These are phyloP conservation scores for Perca schrenkii DNA, from an alignment of 2,113 vertebrate species.

Conservation along the genomic window DNA sequence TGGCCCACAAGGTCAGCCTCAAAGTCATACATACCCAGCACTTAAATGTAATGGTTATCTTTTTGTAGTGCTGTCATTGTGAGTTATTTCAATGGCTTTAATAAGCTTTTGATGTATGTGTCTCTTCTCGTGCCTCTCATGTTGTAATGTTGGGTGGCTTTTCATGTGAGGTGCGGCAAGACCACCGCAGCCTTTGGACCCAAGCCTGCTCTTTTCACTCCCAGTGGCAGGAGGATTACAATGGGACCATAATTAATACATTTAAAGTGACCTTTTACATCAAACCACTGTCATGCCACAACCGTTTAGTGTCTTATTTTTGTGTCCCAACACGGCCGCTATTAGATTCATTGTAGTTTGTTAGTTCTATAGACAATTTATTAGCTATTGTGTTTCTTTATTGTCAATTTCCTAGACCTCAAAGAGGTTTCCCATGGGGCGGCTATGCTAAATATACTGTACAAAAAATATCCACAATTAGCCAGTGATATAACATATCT, in stretches of 20 bases:
- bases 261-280: constrained; percentile 58
- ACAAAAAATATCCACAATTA: background rate
- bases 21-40: constrained; percentile 75
- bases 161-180: constrained; percentile 42
- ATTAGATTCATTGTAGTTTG: constrained; percentile 1
- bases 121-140: constrained; percentile 44
- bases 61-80: constrained; percentile 77
- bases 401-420: constrained; percentile 7
- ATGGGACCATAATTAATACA: constrained; percentile 37
- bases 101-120: constrained; percentile 81
- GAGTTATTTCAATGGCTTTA: constrained; percentile 79
- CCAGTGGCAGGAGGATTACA: constrained; percentile 33
- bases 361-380: background rate
- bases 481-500: background rate
- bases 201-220: constrained; percentile 5
- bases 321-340: background rate
- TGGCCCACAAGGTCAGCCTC: constrained; percentile 75
- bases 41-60: constrained; percentile 79
- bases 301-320: constrained; percentile 30
- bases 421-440: background rate
- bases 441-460: background rate
- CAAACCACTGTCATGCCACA: background rate
- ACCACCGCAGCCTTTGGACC: constrained; percentile 36
- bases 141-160: constrained; percentile 64
- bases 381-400: constrained; percentile 13